Evolutionary conservation across 2,797 vertebrate genomes (phyloP).

Genomic region (Decapterus maruadsi): DNA sequence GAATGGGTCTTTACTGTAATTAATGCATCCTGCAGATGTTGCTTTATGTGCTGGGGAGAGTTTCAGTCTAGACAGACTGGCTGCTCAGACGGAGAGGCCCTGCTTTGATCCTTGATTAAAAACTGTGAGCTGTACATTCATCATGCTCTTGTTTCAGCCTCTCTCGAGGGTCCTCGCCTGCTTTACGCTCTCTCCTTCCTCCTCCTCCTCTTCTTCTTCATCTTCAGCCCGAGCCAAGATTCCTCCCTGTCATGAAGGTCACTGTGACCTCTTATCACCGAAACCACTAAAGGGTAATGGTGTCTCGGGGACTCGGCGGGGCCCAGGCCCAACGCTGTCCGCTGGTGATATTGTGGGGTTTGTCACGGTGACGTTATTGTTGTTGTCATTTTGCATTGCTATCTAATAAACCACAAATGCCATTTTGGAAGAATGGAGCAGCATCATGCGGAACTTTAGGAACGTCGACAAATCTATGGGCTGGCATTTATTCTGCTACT

Average conservation of each 20-base stretch:
- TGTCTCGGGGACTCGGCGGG: slow-evolving; percentile 26
- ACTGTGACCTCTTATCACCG: slow-evolving; percentile 60
- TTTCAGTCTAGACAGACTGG: slow-evolving; percentile 88
- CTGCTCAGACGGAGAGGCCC: slow-evolving; percentile 82
- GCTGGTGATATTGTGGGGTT: slow-evolving; percentile 22
- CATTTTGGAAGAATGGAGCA: slow-evolving; percentile 13
- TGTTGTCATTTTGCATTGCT: slow-evolving; percentile 21
- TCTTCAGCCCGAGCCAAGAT: slow-evolving; percentile 48
- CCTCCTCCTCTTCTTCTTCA: slow-evolving; percentile 34
- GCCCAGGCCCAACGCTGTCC: slow-evolving; percentile 11
- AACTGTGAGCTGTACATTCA: slow-evolving; percentile 85
- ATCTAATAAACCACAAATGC: slow-evolving; percentile 51
- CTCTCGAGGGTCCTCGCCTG: slow-evolving; percentile 70
- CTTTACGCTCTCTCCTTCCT: slow-evolving; percentile 51
- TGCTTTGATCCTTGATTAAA: slow-evolving; percentile 90
- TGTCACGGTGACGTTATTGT: slow-evolving; percentile 27
- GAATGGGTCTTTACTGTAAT: slow-evolving; percentile 83
- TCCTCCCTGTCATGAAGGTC: slow-evolving; percentile 66
- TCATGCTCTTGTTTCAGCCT: slow-evolving; percentile 81
- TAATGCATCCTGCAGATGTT: slow-evolving; percentile 88
- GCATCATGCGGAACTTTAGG: neutral
- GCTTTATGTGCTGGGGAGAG: slow-evolving; percentile 86
- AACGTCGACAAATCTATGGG: slow-evolving; percentile 30
- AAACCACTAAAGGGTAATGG: slow-evolving; percentile 56
- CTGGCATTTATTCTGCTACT: slow-evolving; percentile 3